phyloP scores from a whole-genome alignment of 2,888 invertebrate genomes.

The Drosophila barbarae region DNA sequence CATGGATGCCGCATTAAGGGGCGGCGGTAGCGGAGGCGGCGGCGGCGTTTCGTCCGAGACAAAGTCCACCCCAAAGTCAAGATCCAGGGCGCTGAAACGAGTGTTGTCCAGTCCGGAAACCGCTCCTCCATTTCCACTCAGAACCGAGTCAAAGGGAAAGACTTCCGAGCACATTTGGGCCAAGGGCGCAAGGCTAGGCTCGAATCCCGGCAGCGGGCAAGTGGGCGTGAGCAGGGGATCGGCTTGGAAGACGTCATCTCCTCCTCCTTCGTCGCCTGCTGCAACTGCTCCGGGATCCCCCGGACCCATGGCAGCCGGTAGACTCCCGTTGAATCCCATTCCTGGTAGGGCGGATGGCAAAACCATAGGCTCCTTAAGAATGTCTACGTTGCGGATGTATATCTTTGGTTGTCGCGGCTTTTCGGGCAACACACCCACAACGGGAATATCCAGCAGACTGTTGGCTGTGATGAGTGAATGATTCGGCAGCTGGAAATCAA shows the following conservation, averaged over 20 bases:
- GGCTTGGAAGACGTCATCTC: slow-evolving; percentile 42
- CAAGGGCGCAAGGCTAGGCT: slow-evolving; percentile 52
- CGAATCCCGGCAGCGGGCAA: slow-evolving; percentile 51
- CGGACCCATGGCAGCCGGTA: slow-evolving; percentile 5
- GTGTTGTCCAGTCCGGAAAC: slow-evolving; percentile 40
- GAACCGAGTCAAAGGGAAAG: slow-evolving; percentile 58
- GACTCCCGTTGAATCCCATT: slow-evolving; percentile 45
- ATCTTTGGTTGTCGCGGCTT: slow-evolving; percentile 77
- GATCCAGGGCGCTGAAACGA: slow-evolving; percentile 57
- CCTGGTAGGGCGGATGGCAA: slow-evolving; percentile 56
- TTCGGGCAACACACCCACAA: slow-evolving; percentile 32
- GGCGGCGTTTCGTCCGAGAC: slow-evolving; percentile 60
- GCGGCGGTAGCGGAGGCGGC: slow-evolving; percentile 1
- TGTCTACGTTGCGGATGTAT: slow-evolving; percentile 79
- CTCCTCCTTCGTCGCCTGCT: neutral
- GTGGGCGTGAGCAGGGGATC: slow-evolving; percentile 55
- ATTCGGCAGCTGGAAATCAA: slow-evolving; percentile 63
- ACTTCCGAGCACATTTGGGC: slow-evolving; percentile 53
- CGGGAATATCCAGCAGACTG: slow-evolving; percentile 30
- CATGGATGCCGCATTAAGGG: neutral
- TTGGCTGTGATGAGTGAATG: slow-evolving; percentile 29
- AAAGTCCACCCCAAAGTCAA: slow-evolving; percentile 64
- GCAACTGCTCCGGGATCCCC: neutral
- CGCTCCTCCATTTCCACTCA: slow-evolving; percentile 38
- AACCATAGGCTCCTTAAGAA: slow-evolving; percentile 77